Conservation (phyloP, 2,797 vertebrate species). For the Chromis chromis region DNA sequence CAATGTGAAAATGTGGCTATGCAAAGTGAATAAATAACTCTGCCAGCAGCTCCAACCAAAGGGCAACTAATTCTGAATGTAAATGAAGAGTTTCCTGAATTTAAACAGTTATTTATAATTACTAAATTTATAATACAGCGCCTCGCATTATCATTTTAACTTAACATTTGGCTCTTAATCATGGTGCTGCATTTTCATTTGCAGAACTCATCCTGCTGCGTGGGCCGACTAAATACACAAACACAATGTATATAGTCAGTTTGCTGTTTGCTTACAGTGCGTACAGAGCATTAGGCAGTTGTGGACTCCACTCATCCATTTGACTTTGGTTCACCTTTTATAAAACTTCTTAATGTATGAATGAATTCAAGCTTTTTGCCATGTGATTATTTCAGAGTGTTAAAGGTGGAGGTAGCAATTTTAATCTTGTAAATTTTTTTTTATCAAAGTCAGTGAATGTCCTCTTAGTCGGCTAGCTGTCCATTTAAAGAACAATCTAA, state of each 20-base stretch:
- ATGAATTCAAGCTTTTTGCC: too few relatives aligned
- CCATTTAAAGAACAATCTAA: too few relatives aligned
- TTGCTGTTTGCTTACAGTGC: too few relatives aligned
- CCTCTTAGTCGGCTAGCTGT: too few relatives aligned
- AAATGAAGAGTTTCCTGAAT: constrained; percentile 29
- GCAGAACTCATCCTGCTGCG: not conserved
- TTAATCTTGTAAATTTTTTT: too few relatives aligned
- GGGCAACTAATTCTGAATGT: constrained; percentile 17
- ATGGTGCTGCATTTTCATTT: constrained; percentile 13
- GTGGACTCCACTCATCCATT: too few relatives aligned
- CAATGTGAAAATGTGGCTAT: not conserved
- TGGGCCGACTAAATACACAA: not conserved
- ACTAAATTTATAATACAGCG: not conserved
- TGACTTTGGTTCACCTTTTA: too few relatives aligned
- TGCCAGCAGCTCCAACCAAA: constrained; percentile 28
- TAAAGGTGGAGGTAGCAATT: too few relatives aligned
- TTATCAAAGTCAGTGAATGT: too few relatives aligned
- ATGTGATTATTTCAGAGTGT: not conserved
- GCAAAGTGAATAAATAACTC: not conserved
- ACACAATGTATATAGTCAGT: too few relatives aligned
- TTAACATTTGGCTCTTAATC: constrained; percentile 6
- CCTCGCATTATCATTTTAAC: not conserved
- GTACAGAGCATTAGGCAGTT: too few relatives aligned
- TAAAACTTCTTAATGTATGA: too few relatives aligned
- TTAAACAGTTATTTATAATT: constrained; percentile 4